These are phyloP conservation scores for Drosophila sproati DNA, from an alignment of 1,140 invertebrate genomes.

Conservation along the genomic window DNA sequence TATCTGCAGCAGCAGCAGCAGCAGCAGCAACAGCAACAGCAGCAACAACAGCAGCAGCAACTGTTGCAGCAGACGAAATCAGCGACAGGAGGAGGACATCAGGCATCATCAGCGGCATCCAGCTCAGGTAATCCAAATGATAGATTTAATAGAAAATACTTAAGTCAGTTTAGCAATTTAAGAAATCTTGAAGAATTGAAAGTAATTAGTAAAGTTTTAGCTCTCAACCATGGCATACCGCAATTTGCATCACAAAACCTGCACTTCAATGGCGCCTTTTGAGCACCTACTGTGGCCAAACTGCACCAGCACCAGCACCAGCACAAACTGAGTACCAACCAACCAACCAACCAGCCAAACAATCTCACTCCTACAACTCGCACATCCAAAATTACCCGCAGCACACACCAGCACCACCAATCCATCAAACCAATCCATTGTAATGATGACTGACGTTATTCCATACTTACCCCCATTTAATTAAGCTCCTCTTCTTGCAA, in stretches of 20 bases:
- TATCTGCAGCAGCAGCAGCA: conserved; percentile 72
- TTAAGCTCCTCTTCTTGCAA: conserved; percentile 69
- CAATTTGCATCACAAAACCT: conserved; percentile 80
- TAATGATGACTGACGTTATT: conserved; percentile 37
- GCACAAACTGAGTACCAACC: conserved; percentile 40
- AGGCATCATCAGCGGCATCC: conserved; percentile 40
- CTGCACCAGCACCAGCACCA: conserved; percentile 55
- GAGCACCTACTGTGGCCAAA: conserved; percentile 60
- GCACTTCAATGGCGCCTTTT: conserved; percentile 74
- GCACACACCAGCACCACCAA: conserved; percentile 12
- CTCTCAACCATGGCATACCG: conserved; percentile 88
- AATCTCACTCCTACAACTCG: conserved; percentile 28
- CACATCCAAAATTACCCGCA: conserved; percentile 39
- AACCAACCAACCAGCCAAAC: conserved; percentile 23
- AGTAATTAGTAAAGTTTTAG: conserved; percentile 92
- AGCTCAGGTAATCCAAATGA: conserved; percentile 73
- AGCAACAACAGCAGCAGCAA: conserved; percentile 53
- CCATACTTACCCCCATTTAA: conserved; percentile 33
- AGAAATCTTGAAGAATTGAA: conserved; percentile 89
- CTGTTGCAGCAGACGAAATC: conserved; percentile 47
- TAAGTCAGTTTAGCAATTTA: conserved; percentile 86
- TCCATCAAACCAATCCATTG: background rate
- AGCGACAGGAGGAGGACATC: conserved; percentile 40
- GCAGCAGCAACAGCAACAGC: conserved; percentile 63
- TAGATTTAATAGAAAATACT: conserved; percentile 86